Evolutionary conservation across 2,797 vertebrate genomes (phyloP).

Genomic region (Orestias chungarensis): DNA sequence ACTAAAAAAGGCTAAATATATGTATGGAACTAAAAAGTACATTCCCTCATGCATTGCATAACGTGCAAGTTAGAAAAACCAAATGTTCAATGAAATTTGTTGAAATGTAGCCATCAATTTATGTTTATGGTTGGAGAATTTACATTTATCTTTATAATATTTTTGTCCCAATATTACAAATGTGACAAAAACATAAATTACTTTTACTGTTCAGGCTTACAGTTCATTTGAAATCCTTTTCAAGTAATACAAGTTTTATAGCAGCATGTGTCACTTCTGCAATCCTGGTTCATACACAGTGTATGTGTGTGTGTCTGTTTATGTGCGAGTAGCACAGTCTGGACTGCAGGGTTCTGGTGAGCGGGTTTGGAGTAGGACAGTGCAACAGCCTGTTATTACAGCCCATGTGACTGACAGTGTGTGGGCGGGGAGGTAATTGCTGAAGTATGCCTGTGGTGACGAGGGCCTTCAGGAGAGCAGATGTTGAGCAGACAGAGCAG

Average conservation of each 20-base stretch:
- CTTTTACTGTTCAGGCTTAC: background rate
- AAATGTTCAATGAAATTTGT: background rate
- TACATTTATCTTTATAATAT: background rate
- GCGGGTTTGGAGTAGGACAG: slow-evolving; percentile 48
- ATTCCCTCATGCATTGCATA: background rate
- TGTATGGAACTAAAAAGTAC: too few relatives aligned
- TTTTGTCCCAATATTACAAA: background rate
- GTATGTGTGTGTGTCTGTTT: background rate
- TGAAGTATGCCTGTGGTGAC: slow-evolving; percentile 74
- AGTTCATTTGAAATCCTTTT: background rate
- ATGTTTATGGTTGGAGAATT: background rate
- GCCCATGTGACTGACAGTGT: slow-evolving; percentile 66
- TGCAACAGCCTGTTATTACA: slow-evolving; percentile 70
- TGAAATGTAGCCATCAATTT: background rate
- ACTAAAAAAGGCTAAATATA: too few relatives aligned
- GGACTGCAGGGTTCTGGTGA: slow-evolving; percentile 18
- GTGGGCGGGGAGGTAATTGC: slow-evolving; percentile 77
- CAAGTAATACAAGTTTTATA: background rate
- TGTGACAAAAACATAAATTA: background rate
- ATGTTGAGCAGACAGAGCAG: slow-evolving; percentile 72
- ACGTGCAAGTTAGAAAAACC: background rate
- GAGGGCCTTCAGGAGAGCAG: slow-evolving; percentile 68
- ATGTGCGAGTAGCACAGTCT: background rate
- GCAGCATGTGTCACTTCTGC: background rate
- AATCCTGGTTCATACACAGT: background rate